Evolutionary conservation across 1,140 invertebrate genomes (phyloP).

Genomic region (Ctenoplectra terminalis): DNA sequence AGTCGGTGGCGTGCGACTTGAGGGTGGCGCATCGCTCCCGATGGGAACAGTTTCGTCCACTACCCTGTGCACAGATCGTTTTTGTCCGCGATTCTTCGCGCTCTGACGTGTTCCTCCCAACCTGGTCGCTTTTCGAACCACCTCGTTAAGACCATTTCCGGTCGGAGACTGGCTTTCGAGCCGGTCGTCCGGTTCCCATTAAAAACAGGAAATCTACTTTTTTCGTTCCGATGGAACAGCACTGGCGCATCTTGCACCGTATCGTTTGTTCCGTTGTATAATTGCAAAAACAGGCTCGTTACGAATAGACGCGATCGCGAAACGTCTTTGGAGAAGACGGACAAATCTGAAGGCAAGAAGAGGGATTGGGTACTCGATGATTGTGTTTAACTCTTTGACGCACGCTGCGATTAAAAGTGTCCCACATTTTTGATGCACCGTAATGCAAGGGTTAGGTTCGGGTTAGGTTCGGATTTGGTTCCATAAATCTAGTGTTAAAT

Average conservation of each 20-base stretch:
- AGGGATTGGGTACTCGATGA: too few relatives aligned
- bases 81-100: conserved; percentile 26
- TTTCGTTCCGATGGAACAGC: background rate
- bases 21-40: too few relatives aligned
- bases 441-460: too few relatives aligned
- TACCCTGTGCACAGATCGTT: background rate
- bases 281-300: conserved; percentile 10
- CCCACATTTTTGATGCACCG: too few relatives aligned
- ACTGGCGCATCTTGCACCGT: background rate
- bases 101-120: background rate
- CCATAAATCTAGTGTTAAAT: too few relatives aligned
- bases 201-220: conserved; percentile 42
- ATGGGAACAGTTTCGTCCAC: background rate
- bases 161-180: conserved; percentile 22
- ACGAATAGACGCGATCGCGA: background rate
- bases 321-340: background rate
- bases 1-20: background rate
- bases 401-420: too few relatives aligned
- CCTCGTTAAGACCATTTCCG: conserved; percentile 52
- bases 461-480: too few relatives aligned
- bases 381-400: too few relatives aligned
- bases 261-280: conserved; percentile 23
- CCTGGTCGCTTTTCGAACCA: conserved; percentile 9
- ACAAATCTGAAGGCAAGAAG: background rate
- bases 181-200: conserved; percentile 23